Base-by-base conservation (phyloP, 1,140 invertebrate genomes). In the Colletes gigas region DNA sequence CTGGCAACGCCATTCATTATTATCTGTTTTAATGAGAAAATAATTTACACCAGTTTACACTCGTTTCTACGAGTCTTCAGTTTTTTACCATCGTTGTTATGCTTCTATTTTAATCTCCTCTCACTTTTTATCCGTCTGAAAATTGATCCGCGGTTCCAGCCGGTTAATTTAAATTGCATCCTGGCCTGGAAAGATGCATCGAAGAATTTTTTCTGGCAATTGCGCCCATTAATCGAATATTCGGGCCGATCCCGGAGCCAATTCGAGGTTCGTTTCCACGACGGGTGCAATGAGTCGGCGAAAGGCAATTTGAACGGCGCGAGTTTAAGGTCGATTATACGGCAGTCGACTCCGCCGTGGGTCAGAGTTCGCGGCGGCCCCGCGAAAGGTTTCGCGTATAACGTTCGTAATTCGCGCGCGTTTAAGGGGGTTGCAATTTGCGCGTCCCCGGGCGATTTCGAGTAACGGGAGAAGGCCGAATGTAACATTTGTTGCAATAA, bases 251-350 rank as follows among this genome's bases (percentile, higher is more conserved):
- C 15, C 30, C 4, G 8, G 7, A 17, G 15, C n/a, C 21, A 39
- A 14, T 55, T 47, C 1, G 9, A 47, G 3, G 44, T 47, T 15
- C 15, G 15, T 44, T 55, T 4, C 7, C 4, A 14, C 7, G 17
- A 14, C 30, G 30, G 9, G 6, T 17, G 69, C 70, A 17, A 69
- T 17, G 41, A 60, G 9, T n/a, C 63, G 39, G 52, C 50, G 65
- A 50, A 14, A 59, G 17, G 74, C 10, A 69, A 60, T 69, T 68
- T 19, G 41, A 59, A 59, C 41, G 54, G 54, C 4, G 44, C 74
- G 54, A 68, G 54, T 69, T 68, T 59, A 69, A 77, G 74, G 62
- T 47, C 73, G 74, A 77, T 77, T 77, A 76, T 47, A 76, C 62
- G 8, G 41, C 60, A 65, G 47, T 41, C 60, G 30, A 12, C n/a